A percentile compares a stretch with the other conserved stretches of the same genome.
Conservation (phyloP, 2,113 vertebrate species). For the Grantiella picta region DNA sequence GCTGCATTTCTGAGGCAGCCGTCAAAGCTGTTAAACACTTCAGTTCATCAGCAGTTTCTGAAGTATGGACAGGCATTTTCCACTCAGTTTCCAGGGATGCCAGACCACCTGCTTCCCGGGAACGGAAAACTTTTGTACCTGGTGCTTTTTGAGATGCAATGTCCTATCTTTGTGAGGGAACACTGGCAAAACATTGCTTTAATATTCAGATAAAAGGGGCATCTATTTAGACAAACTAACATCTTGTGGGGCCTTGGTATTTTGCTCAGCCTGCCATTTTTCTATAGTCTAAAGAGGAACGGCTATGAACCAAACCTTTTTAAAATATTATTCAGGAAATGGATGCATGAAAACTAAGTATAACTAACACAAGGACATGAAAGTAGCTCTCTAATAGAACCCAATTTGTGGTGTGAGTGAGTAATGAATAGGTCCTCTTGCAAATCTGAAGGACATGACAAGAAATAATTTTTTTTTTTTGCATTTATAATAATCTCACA, state of each 20-base stretch:
- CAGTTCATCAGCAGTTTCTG: neutral
- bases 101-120: neutral
- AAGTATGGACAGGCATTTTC: neutral
- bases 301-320: neutral
- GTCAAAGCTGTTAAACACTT: neutral
- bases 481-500: neutral
- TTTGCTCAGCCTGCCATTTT: neutral
- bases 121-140: neutral
- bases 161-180: neutral
- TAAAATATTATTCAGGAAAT: neutral
- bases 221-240: neutral
- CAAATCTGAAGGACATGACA: neutral
- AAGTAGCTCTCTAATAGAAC: neutral
- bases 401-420: rapidly evolving
- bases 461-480: neutral
- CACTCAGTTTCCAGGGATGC: neutral
- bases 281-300: neutral
- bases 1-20: rapidly evolving
- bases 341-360: neutral
- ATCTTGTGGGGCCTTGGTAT: neutral
- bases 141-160: neutral
- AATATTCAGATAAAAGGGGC: neutral
- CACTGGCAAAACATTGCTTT: neutral
- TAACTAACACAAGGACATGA: neutral
- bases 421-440: neutral